Evolutionary conservation across 2,113 vertebrate genomes (phyloP).

Genomic region (Lates calcarifer): DNA sequence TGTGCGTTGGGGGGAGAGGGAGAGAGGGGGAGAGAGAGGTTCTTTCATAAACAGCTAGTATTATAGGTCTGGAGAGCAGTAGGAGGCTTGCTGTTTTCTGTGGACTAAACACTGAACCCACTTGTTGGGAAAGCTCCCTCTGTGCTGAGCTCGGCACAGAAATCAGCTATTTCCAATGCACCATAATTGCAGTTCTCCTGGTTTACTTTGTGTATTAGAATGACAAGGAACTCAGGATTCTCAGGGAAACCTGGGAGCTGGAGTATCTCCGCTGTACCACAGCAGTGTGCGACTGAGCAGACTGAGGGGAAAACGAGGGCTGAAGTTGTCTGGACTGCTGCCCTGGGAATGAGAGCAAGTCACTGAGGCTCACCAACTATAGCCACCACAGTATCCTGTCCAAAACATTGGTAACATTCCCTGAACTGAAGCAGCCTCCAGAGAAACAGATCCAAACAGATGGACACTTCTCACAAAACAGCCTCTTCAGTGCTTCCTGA

Average conservation of each 20-base stretch:
- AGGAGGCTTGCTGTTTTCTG: slow-evolving; percentile 66
- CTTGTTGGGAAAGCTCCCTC: slow-evolving; percentile 70
- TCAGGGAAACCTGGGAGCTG: slow-evolving; percentile 65
- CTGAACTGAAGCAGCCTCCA: slow-evolving; percentile 57
- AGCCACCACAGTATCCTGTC: slow-evolving; percentile 71
- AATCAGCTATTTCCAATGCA: slow-evolving; percentile 72
- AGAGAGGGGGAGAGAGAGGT: slow-evolving; percentile 21
- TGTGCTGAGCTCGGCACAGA: slow-evolving; percentile 62
- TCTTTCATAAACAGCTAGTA: slow-evolving; percentile 65
- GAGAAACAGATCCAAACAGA: slow-evolving; percentile 58
- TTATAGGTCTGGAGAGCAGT: slow-evolving; percentile 72
- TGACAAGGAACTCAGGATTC: slow-evolving; percentile 53
- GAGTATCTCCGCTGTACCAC: slow-evolving; percentile 28
- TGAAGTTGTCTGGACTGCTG: slow-evolving; percentile 57
- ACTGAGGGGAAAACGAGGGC: slow-evolving; percentile 22
- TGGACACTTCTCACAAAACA: slow-evolving; percentile 48
- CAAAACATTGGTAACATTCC: slow-evolving; percentile 60
- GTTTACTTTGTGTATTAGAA: slow-evolving; percentile 64
- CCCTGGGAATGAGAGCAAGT: slow-evolving; percentile 62
- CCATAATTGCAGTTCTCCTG: slow-evolving; percentile 77
- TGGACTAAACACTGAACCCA: slow-evolving; percentile 74
- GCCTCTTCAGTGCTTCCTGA: slow-evolving; percentile 39
- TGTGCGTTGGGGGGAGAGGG: slow-evolving; percentile 15
- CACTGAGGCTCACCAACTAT: slow-evolving; percentile 63
- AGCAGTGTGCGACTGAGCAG: not conserved